Conservation (phyloP, 2,113 vertebrate species). For the Ictalurus furcatus region DNA sequence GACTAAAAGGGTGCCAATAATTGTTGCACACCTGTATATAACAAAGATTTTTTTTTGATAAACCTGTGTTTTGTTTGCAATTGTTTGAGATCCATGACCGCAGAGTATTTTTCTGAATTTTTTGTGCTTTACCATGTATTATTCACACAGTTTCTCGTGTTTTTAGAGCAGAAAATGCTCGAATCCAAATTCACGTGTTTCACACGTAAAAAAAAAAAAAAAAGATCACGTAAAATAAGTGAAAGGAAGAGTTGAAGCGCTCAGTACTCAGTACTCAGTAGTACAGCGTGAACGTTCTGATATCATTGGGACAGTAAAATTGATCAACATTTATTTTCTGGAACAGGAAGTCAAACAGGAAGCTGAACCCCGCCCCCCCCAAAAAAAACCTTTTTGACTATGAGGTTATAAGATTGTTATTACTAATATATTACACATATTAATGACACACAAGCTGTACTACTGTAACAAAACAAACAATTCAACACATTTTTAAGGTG, state of each 20-base stretch:
- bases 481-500: neutral
- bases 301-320: neutral
- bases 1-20: too few relatives aligned
- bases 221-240: neutral
- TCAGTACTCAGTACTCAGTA: neutral
- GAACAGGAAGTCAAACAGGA: conserved; percentile 2
- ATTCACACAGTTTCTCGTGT: too few relatives aligned
- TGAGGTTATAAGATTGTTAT: neutral
- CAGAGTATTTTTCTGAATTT: too few relatives aligned
- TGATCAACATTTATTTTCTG: neutral
- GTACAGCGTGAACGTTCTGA: neutral
- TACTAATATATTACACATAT: neutral
- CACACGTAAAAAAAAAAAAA: too few relatives aligned
- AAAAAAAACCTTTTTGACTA: neutral
- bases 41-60: too few relatives aligned
- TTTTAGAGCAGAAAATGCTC: too few relatives aligned
- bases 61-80: too few relatives aligned
- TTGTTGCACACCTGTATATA: too few relatives aligned
- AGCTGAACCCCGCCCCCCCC: neutral
- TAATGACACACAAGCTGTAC: neutral
- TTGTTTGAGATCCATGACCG: too few relatives aligned
- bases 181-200: too few relatives aligned
- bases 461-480: neutral
- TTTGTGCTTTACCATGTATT: neutral
- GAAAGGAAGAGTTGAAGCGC: neutral